Percentiles rank a stretch among this genome's conserved stretches.
phyloP scores from a whole-genome alignment of 1,140 invertebrate genomes.

The Caenorhabditis elegans region WBcel235 BX284606.5:15411001-15411500 shows the following conservation, averaged over 20 bases:
- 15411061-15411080: background rate
- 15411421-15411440: background rate
- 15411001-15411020: background rate
- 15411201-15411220: conserved; percentile 12
- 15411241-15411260: background rate
- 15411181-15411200: conserved; percentile 7
- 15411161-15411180: background rate
- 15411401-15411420: background rate
- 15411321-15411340: background rate
- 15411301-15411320: background rate
- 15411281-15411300: background rate
- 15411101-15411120: background rate
- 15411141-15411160: background rate
- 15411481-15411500: conserved; percentile 3
- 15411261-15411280: background rate
- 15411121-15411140: conserved; percentile 2
- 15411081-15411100: background rate
- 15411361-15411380: background rate
- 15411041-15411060: background rate
- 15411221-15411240: background rate
- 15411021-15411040: background rate
- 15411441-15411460: conserved; percentile 1
- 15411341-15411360: background rate
- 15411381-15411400: background rate
- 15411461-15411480: conserved; percentile 1